These are phyloP conservation scores for Fratercula arctica DNA, from an alignment of 2,797 vertebrate genomes.

Conservation along the genomic window DNA sequence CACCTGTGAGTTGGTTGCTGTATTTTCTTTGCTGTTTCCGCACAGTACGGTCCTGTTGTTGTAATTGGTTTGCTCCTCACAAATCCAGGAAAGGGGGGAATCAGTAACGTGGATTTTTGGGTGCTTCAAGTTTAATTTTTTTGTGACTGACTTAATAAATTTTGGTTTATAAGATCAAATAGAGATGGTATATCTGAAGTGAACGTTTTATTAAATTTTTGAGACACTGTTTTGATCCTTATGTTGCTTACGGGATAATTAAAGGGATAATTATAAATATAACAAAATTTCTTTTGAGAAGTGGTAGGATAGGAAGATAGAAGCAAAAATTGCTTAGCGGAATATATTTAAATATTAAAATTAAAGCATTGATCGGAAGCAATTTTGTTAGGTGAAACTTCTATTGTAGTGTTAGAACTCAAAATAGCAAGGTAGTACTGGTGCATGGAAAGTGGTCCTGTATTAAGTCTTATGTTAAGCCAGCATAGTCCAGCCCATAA, in stretches of 20 bases:
- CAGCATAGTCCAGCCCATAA: neutral
- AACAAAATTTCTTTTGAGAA: neutral
- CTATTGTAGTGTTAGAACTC: neutral
- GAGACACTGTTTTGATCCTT: neutral
- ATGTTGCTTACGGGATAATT: neutral
- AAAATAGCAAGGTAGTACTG: neutral
- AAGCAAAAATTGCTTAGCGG: neutral
- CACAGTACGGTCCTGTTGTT: neutral
- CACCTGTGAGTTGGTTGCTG: neutral
- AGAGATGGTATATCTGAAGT: neutral
- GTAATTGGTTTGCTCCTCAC: neutral
- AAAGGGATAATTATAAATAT: neutral
- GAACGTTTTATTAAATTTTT: neutral
- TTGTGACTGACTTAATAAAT: neutral
- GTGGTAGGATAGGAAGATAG: neutral
- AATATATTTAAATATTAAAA: neutral
- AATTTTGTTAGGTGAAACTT: neutral
- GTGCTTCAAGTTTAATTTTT: neutral
- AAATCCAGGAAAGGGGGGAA: neutral
- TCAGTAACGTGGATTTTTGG: neutral
- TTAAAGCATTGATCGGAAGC: neutral
- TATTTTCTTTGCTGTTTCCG: neutral
- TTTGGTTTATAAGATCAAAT: neutral
- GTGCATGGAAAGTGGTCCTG: neutral
- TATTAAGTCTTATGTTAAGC: neutral